Evolutionary conservation across 2,113 vertebrate genomes (phyloP).

Genomic region (Gymnorhina tibicen): DNA sequence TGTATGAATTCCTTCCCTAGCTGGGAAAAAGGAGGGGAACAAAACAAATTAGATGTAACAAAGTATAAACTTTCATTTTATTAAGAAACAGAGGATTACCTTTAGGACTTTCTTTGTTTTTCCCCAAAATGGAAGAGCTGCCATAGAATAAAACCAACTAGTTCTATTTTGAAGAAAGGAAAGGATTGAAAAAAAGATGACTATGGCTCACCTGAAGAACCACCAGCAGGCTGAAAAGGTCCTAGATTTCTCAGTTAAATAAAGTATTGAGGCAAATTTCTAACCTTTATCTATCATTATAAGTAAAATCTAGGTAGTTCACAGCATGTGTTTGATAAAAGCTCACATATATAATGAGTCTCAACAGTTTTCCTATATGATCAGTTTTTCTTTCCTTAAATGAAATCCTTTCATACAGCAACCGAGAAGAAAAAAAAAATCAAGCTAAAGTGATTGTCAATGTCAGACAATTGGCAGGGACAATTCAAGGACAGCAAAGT

Average conservation of each 20-base stretch:
- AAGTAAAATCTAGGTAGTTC: neutral
- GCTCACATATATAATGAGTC: neutral
- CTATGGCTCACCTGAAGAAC: neutral
- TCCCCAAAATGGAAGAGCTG: neutral
- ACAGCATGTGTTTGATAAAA: neutral
- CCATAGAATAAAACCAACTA: neutral
- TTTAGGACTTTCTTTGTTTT: neutral
- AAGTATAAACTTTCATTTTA: neutral
- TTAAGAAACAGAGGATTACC: neutral
- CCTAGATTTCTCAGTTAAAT: neutral
- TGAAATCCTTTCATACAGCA: neutral
- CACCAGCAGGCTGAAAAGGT: neutral
- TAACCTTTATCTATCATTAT: neutral
- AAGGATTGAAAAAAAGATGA: neutral
- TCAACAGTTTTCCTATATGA: neutral
- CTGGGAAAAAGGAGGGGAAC: neutral
- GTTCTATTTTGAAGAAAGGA: neutral
- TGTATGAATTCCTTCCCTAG: neutral
- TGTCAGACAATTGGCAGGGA: neutral
- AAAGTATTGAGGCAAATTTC: neutral
- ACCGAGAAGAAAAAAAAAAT: neutral
- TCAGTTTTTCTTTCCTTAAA: neutral
- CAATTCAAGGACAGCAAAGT: conserved; percentile 31
- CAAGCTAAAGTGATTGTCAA: neutral
- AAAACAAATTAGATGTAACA: neutral